phyloP scores from a whole-genome alignment of 1,140 invertebrate species.

The Pissodes strobi region DNA sequence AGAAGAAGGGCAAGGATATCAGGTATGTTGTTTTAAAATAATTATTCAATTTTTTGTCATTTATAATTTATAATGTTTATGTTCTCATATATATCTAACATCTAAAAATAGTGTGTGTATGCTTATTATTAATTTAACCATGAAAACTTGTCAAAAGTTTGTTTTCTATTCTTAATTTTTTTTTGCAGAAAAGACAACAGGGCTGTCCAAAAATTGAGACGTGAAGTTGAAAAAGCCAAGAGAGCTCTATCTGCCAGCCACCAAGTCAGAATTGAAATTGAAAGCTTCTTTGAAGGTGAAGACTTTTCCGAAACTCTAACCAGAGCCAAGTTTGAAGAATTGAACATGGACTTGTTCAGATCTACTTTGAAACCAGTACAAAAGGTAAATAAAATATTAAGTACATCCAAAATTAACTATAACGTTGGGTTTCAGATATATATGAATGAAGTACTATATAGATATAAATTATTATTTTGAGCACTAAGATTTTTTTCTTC shows the following conservation, averaged over 20 bases:
- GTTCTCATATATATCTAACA: too few species aligned
- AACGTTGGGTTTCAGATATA: not conserved
- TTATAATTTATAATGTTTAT: too few species aligned
- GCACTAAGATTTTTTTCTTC: not conserved
- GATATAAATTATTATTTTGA: too few species aligned
- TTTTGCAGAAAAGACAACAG: conserved; percentile 79
- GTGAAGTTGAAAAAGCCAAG: conserved; percentile 98
- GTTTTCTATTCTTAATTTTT: not conserved
- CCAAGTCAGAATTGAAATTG: conserved; percentile 98
- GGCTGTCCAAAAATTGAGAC: conserved; percentile 93
- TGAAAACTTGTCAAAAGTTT: not conserved
- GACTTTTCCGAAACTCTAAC: conserved; percentile 99
- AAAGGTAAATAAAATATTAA: conserved; percentile 63
- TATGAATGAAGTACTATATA: too few species aligned
- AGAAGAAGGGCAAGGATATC: conserved; percentile 98
- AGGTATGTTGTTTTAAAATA: conserved; percentile 57
- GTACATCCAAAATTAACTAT: not conserved
- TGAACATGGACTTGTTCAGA: conserved; percentile 99
- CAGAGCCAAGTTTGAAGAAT: conserved; percentile 98
- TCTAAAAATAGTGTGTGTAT: too few species aligned
- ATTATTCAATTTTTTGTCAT: too few species aligned
- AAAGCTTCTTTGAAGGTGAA: conserved; percentile 98
- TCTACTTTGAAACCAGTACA: conserved; percentile 99
- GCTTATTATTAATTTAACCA: too few species aligned
- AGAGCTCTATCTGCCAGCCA: conserved; percentile 92